A percentile compares a stretch with the other conserved stretches of the same genome.
These are phyloP conservation scores for Scaptomyza polygonia DNA, from an alignment of 2,888 invertebrate genomes.

Conservation along the genomic window DNA sequence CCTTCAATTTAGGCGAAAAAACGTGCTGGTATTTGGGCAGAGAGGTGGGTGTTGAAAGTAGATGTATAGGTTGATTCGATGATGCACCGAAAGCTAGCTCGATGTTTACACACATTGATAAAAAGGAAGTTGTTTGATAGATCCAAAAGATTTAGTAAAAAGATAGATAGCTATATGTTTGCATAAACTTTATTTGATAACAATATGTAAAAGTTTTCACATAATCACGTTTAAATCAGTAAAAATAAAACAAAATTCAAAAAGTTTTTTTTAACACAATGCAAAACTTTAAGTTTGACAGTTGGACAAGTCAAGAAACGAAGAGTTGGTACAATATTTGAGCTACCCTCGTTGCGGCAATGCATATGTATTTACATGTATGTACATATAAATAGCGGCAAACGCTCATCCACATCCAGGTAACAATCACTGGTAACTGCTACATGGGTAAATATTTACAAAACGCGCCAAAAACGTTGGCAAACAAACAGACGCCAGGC, in stretches of 20 bases:
- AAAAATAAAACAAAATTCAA: background rate
- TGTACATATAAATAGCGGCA: conserved; percentile 35
- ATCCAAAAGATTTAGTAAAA: no score
- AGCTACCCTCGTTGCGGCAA: conserved; percentile 30
- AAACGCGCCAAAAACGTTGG: conserved; percentile 77
- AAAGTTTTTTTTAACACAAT: background rate
- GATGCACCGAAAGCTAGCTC: background rate
- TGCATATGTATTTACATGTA: conserved; percentile 38
- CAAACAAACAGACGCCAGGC: conserved; percentile 77
- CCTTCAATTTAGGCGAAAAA: background rate
- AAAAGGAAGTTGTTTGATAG: background rate
- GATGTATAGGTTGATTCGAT: no score
- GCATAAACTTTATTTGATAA: no score
- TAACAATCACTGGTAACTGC: conserved; percentile 78
- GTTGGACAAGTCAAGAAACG: background rate
- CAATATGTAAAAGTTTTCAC: background rate
- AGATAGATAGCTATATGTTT: no score
- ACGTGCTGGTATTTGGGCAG: background rate
- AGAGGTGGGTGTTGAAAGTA: background rate
- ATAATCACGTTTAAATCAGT: background rate
- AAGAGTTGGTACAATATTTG: background rate
- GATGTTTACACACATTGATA: background rate
- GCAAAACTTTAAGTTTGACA: conserved; percentile 1
- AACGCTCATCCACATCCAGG: conserved; percentile 19
- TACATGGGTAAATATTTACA: conserved; percentile 80